Evolutionary conservation across 2,113 vertebrate species (phyloP).

Genomic region (Myanophis thanlyinensis): DNA sequence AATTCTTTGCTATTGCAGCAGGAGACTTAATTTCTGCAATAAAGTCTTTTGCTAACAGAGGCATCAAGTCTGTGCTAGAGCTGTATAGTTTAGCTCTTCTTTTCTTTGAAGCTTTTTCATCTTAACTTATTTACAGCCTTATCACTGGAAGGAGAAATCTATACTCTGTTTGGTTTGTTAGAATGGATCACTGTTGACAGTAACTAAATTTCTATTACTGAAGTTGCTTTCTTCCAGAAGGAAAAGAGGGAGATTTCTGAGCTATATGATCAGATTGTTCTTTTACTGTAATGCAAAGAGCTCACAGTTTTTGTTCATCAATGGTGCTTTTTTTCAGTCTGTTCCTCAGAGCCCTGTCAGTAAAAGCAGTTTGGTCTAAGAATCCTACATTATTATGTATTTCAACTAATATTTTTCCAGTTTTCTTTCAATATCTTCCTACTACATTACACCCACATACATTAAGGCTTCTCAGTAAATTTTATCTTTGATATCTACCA

Average conservation of each 20-base stretch:
- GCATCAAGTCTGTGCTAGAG: background rate
- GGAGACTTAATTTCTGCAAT: background rate
- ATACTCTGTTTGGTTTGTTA: background rate
- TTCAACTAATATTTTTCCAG: conserved; percentile 10
- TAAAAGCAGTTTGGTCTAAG: background rate
- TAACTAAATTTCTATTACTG: background rate
- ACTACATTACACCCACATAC: conserved; percentile 53
- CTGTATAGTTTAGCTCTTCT: background rate
- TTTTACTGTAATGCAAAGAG: background rate
- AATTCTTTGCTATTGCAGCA: background rate
- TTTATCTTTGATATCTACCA: conserved; percentile 22
- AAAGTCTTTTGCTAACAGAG: background rate
- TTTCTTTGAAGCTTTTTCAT: background rate
- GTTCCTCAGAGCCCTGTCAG: background rate
- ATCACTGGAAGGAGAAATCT: background rate
- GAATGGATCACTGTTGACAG: background rate
- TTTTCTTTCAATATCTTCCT: conserved; percentile 39
- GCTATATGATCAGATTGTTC: background rate
- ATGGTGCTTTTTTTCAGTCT: background rate
- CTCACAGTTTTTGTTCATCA: background rate
- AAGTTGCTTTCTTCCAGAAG: background rate
- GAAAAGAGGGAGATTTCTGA: background rate
- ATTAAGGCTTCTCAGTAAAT: conserved; percentile 33
- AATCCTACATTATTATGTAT: conserved; percentile 19
- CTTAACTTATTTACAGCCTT: background rate